Conservation (phyloP, 2,797 vertebrate species). For the Threskiornis aethiopicus region DNA sequence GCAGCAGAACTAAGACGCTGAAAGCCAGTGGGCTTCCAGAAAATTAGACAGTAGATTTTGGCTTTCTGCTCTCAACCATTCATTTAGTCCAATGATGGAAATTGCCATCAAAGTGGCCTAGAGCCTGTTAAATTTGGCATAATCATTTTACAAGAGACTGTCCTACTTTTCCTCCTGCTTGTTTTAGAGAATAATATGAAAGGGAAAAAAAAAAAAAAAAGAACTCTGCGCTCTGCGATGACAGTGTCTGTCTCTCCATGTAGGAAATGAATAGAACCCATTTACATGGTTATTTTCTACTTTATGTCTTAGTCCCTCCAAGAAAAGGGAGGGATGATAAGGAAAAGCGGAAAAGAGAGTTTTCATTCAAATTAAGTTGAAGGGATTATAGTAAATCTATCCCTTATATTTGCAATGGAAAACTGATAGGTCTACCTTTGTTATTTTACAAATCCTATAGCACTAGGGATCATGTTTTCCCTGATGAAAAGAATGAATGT, state of each 20-base stretch:
- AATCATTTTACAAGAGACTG: not conserved
- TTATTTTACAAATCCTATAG: not conserved
- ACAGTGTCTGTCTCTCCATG: not conserved
- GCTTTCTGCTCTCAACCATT: not conserved
- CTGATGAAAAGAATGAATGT: not conserved
- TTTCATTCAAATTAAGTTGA: not conserved
- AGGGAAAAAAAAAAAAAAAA: accelerated
- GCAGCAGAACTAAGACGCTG: not conserved
- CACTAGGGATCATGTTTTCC: not conserved
- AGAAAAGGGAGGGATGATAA: not conserved
- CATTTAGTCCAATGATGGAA: not conserved
- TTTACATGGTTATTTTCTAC: not conserved
- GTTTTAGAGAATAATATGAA: not conserved
- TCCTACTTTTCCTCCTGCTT: not conserved
- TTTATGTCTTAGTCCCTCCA: not conserved
- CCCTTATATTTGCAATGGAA: not conserved
- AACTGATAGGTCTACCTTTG: not conserved
- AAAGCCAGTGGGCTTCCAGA: not conserved
- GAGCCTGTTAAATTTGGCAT: not conserved
- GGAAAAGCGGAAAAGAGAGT: not conserved
- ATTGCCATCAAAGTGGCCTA: not conserved
- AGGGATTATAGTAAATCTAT: not conserved
- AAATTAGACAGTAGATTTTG: not conserved
- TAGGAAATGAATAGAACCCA: not conserved
- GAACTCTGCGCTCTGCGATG: not conserved